Evolutionary conservation across 2,113 vertebrate genomes (phyloP), one percentile per base, ranked within the genome.

Genomic region (Peromyscus polionotus): DNA sequence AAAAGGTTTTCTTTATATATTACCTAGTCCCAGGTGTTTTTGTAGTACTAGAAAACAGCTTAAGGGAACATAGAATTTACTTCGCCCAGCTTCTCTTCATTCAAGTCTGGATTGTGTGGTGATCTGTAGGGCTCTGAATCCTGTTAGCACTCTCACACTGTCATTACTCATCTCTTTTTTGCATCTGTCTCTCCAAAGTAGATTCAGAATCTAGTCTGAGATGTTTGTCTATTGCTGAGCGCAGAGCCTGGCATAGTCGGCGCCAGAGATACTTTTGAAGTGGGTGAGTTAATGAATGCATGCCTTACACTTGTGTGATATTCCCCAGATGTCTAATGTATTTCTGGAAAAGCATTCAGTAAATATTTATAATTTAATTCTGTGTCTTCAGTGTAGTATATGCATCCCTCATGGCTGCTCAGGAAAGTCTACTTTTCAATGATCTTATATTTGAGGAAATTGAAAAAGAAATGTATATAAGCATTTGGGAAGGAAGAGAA

Each of bases 281-380:
- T 59, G 48, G 51, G 59, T 26, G 7, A 79, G 42, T 48, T 57
- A 75, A 88, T 45, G 36, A 70, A 85, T 57, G n/a, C 0, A 0
- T 59, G 28, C 59, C 54, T 91, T 65, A 3, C 16, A n/a, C 16
- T 57, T 88, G 39, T 22, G 9, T 67, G 76, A 54, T 91, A 39
- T 67, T 91, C 20, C 61, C 63, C 63, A 91, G 61, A 73, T 54
- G 75, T 9, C 77, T 61, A 54, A 88, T 39, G 83, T 45, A 8
- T 85, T 95, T 65, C 83, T 80, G 54, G 90, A 91, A 95, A 93
- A 80, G 5, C 26, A 13, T 77, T 93, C 5, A 67, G 63, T 87
- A 85, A 79, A 85, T 68, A 77, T 72, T 59, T 91, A 48, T n/a
- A 54, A 67, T 73, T 51, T 72, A 90, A 84, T 80, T 92, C 59